Evolutionary conservation across 2,797 vertebrate genomes (phyloP), one percentile per base, ranked within the genome.

Genomic region (Heteromormyrus szaboi): DNA sequence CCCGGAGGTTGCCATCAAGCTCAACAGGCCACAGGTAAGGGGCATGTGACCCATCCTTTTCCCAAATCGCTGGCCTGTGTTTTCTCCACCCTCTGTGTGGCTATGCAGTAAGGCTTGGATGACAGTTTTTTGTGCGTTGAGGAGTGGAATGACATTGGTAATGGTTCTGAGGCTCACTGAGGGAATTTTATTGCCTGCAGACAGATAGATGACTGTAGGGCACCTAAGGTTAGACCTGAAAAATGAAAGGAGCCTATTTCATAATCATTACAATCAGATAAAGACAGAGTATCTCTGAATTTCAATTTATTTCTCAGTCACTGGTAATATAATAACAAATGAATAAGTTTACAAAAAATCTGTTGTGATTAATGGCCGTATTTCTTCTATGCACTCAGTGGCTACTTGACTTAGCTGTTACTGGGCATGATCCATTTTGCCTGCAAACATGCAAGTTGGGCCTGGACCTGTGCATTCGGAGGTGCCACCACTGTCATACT

Each of bases 1-100:
- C 89, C 95, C 97, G 12, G 97, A 98, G 90, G 98, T 99, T 94
- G 96, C 96, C 54, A 94, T 99, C 90, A 98, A 99, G 93, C 97
- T 99, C 88, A 98, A 97, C 93, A 98, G 97, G 92, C 94, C 96
- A 85, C 98, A 99, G 97, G 98, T 99, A 92, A 90, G 87, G 41
- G 53, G 11, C 17, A 37, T 19, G 48, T 68, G 4, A 33, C 29
- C 29, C 2, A 14, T 41, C 19, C 29, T 65, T 22, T 86, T 5
- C 33, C 56, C 65, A 46, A 22, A 46, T 46, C 8, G 41, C 85
- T 68, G 41, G 22, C 37, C 25, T 5, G 7, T 72, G 33, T n/a
- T 19, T 87, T 48, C 72, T 62, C 44, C n/a, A 9, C 53, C 11
- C 29, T 85, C 29, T 87, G 85, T 1, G 29, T 41, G 85, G 37